These are phyloP conservation scores for Xiphydria camelus DNA, from an alignment of 2,888 invertebrate genomes.

Conservation along the genomic window DNA sequence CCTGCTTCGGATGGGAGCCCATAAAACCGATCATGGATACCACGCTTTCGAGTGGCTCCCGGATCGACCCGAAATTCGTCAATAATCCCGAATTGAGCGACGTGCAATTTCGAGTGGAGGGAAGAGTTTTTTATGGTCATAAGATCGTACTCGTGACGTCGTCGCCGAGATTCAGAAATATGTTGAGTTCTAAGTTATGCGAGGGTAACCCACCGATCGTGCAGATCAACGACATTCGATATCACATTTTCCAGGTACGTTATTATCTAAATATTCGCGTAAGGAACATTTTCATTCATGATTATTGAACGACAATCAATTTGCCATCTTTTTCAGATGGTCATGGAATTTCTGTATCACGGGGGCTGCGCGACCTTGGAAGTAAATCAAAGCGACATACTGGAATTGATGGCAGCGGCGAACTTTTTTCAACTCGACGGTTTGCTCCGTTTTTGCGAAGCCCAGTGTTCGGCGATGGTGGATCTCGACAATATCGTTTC, in stretches of 20 bases:
- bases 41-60: slow-evolving; percentile 68
- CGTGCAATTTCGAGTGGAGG: slow-evolving; percentile 90
- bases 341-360: slow-evolving; percentile 91
- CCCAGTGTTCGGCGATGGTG: slow-evolving; percentile 80
- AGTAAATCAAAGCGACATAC: slow-evolving; percentile 77
- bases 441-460: slow-evolving; percentile 81
- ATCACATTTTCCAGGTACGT: slow-evolving; percentile 86
- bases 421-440: slow-evolving; percentile 90
- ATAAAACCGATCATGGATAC: slow-evolving; percentile 77
- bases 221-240: slow-evolving; percentile 90
- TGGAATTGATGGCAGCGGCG: slow-evolving; percentile 89
- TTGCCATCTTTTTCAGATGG: slow-evolving; percentile 65
- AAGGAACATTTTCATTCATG: no score
- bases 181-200: slow-evolving; percentile 77
- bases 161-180: slow-evolving; percentile 81
- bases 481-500: slow-evolving; percentile 88
- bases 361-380: slow-evolving; percentile 81
- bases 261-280: slow-evolving; percentile 2
- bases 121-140: slow-evolving; percentile 88
- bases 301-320: slow-evolving; percentile 1
- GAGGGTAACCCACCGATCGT: slow-evolving; percentile 81
- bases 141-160: slow-evolving; percentile 92
- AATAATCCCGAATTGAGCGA: slow-evolving; percentile 92
- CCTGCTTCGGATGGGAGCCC: slow-evolving; percentile 85
- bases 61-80: slow-evolving; percentile 91